These are phyloP conservation scores for Rhopilema esculentum DNA, from an alignment of 30 jellyfish, hydroid and myxozoan genomes.

Conservation along the genomic window DNA sequence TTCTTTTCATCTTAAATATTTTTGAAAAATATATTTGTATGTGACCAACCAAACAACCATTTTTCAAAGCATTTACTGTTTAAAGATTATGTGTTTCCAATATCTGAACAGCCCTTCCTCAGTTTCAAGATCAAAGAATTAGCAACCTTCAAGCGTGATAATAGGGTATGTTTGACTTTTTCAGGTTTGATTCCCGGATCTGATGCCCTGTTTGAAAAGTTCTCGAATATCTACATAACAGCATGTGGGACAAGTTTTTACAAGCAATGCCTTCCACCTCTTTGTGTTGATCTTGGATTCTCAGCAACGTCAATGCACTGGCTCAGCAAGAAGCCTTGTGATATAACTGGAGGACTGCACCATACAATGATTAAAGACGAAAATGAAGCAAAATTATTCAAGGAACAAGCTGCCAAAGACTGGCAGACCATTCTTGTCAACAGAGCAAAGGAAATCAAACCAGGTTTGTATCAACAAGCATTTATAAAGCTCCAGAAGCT, in stretches of 20 bases:
- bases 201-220: constrained; percentile 24
- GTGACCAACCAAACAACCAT: no score
- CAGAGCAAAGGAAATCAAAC: constrained; percentile 69
- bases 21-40: no score
- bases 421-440: constrained; percentile 69
- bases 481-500: no score
- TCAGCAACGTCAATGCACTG: constrained; percentile 82
- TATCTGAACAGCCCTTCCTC: no score
- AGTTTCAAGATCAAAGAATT: no score
- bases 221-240: constrained; percentile 42
- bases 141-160: no score
- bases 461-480: constrained; percentile 29
- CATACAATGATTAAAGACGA: constrained; percentile 50
- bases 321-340: constrained; percentile 71
- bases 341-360: constrained; percentile 63
- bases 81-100: no score
- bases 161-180: not conserved
- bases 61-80: not conserved
- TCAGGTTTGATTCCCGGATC: constrained; percentile 73
- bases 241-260: constrained; percentile 79
- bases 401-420: constrained; percentile 73
- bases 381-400: constrained; percentile 31
- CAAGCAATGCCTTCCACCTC: constrained; percentile 74
- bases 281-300: constrained; percentile 59
- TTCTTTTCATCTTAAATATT: no score